Evolutionary conservation across 2,113 vertebrate genomes (phyloP), one percentile per base, ranked within the genome.

Genomic region (Bambusicola thoracicus): DNA sequence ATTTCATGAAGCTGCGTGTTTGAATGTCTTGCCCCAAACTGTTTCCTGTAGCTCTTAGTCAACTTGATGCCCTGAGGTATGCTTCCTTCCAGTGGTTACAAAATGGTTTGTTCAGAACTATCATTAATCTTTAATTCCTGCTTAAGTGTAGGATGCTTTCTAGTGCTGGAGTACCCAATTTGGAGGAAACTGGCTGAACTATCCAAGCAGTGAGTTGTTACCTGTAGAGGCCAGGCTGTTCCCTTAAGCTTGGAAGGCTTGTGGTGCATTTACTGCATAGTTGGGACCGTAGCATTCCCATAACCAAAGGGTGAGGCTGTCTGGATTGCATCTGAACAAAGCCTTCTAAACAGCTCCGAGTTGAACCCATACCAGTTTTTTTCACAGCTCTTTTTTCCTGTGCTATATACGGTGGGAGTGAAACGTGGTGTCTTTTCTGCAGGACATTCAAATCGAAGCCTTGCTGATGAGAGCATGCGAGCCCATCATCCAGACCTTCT

Each of bases 371-470:
- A 48, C 22, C 27, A n/a, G 8, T 14, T 84, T 46, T 49, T 83
- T 24, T 44, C 38, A 74, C 55, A 77, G 13, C 36, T 19, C 30
- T 82, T 75, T 73, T n/a, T 40, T 8, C 10, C 63, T 34, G 77
- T 56, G 67, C 49, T 8, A 0, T 85, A 87, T 43, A 22, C 27
- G 67, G n/a, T 77, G n/a, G 73, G 30, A 95, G 90, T 75, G 44
- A 89, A 76, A 80, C 84, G 6, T 43, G 66, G 36, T 43, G 4
- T 82, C 8, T 65, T 81, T 95, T 90, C 77, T 92, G 53, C 96
- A 99, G 99, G 99, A 99, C 93, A 99, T 99, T 96, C 99, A 99
- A 90, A 99, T 99, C 5, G 99, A 99, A 96, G 99, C 99, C n/a
- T 98, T 99, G 97, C 97, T 99, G 94, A 99, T 99, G 97, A 97